Evolutionary conservation across 2,113 vertebrate genomes (phyloP).

Genomic region (Cottus gobio): DNA sequence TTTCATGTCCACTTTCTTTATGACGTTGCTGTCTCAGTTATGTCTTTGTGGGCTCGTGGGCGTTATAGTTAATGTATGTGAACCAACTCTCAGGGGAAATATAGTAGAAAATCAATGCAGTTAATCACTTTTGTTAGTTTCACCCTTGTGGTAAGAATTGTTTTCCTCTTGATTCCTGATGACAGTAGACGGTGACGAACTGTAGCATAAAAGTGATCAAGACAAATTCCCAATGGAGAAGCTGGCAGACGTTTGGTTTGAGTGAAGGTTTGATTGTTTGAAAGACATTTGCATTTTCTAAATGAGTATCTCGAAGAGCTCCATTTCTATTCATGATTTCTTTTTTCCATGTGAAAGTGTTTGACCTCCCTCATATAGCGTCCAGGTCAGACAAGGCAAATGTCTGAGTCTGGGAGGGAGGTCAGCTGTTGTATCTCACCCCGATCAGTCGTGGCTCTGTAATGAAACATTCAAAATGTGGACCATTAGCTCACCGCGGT

Average conservation of each 20-base stretch:
- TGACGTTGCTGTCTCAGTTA: background rate
- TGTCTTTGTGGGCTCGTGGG: conserved; percentile 11
- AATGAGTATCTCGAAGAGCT: background rate
- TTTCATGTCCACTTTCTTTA: background rate
- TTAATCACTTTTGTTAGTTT: conserved; percentile 40
- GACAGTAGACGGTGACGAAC: conserved; percentile 1
- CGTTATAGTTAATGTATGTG: background rate
- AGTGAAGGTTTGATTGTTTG: background rate
- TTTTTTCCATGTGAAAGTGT: no score
- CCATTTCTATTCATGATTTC: background rate
- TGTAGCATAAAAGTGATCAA: background rate
- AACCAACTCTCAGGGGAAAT: conserved; percentile 43
- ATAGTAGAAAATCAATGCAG: conserved; percentile 6
- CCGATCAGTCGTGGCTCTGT: background rate
- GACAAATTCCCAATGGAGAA: background rate
- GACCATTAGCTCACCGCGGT: background rate
- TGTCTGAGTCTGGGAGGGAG: background rate
- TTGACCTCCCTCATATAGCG: background rate
- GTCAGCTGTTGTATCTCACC: background rate
- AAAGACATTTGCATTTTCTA: background rate
- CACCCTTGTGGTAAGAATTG: conserved; percentile 1
- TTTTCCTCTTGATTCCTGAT: conserved; percentile 20
- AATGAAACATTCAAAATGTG: background rate
- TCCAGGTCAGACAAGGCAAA: background rate
- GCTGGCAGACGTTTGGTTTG: background rate